Evolutionary conservation across 2,888 invertebrate species (phyloP).

Genomic region (Dolomedes plantarius): DNA sequence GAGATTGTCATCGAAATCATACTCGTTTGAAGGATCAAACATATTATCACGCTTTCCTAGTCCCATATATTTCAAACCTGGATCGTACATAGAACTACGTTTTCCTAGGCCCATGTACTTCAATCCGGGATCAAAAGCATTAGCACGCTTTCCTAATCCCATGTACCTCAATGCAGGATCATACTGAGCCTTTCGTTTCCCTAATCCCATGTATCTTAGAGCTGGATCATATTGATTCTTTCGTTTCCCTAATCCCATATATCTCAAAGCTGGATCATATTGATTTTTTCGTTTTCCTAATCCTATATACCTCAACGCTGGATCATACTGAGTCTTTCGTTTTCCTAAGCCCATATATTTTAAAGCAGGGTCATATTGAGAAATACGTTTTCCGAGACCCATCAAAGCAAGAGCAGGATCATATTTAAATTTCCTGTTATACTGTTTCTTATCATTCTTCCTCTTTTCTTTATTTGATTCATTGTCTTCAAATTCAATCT

Average conservation of each 20-base stretch:
- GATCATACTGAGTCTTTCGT: not conserved
- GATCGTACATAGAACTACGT: conserved; percentile 22
- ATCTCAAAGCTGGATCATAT: conserved; percentile 41
- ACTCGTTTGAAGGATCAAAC: not conserved
- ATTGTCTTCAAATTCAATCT: no score
- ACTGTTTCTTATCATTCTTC: conserved; percentile 27
- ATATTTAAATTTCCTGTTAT: conserved; percentile 36
- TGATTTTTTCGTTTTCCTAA: conserved; percentile 14
- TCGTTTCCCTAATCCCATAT: conserved; percentile 46
- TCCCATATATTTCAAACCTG: conserved; percentile 39
- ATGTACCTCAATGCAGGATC: conserved; percentile 34
- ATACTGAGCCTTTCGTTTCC: conserved; percentile 2
- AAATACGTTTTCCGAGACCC: conserved; percentile 52
- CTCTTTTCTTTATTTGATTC: not conserved
- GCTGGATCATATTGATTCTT: conserved; percentile 4
- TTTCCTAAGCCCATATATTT: not conserved
- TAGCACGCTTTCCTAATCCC: conserved; percentile 21
- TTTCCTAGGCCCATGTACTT: conserved; percentile 36
- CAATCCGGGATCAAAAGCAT: conserved; percentile 52
- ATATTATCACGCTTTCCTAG: conserved; percentile 15
- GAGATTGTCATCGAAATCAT: no score
- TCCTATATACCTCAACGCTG: conserved; percentile 16
- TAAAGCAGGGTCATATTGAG: conserved; percentile 14
- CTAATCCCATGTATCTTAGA: conserved; percentile 19
- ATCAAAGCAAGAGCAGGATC: conserved; percentile 54